Conservation (phyloP, 2,888 invertebrate species). For the Eilema depressum region DNA sequence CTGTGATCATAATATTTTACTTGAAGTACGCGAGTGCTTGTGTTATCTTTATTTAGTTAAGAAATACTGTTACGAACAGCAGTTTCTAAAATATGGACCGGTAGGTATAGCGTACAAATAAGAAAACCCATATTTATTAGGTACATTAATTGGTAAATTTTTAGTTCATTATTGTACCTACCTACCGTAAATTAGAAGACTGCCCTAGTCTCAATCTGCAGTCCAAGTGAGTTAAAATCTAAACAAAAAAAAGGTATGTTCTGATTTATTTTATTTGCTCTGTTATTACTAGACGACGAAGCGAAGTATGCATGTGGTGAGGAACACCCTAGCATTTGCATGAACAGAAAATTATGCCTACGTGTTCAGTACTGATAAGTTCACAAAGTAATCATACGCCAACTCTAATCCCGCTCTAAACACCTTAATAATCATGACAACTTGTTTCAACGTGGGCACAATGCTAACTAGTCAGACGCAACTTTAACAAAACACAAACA, state of each 20-base stretch:
- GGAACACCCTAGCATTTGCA: slow-evolving; percentile 16
- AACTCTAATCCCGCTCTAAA: slow-evolving; percentile 69
- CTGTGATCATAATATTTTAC: slow-evolving; percentile 11
- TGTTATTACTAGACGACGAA: neutral
- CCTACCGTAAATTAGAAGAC: neutral
- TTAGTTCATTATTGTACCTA: too few relatives aligned
- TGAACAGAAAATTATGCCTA: slow-evolving; percentile 29
- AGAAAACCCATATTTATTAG: too few relatives aligned
- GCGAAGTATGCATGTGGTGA: neutral
- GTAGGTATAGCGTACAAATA: too few relatives aligned
- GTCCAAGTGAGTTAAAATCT: too few relatives aligned
- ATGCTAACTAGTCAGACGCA: slow-evolving; percentile 81
- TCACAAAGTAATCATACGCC: slow-evolving; percentile 54
- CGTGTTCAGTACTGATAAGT: slow-evolving; percentile 41
- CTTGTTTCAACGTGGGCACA: slow-evolving; percentile 82
- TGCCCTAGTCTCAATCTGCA: neutral
- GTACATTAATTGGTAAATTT: too few relatives aligned
- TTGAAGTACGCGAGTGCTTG: neutral
- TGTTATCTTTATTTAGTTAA: neutral
- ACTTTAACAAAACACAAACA: slow-evolving; percentile 65
- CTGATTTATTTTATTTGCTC: neutral
- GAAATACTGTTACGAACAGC: neutral
- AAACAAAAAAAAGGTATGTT: neutral
- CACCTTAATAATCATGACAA: slow-evolving; percentile 84
- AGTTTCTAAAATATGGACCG: too few relatives aligned